phyloP scores from a whole-genome alignment of 2,797 vertebrate species.

The Trichosurus vulpecula region DNA sequence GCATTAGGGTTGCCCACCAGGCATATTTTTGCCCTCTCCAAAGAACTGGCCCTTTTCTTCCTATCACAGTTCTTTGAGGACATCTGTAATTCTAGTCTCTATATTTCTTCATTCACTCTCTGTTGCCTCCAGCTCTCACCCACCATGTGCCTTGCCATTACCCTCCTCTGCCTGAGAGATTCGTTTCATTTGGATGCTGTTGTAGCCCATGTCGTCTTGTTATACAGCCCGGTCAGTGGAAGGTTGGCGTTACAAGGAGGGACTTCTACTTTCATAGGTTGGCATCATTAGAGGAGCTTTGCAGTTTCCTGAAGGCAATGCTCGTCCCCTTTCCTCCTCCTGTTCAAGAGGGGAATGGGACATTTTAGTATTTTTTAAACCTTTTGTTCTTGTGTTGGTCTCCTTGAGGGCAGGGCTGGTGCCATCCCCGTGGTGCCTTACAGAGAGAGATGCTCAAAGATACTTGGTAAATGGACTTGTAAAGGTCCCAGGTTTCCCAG shows the following conservation, averaged over 20 bases:
- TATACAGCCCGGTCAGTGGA: background rate
- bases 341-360: background rate
- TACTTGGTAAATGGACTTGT: background rate
- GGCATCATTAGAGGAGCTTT: background rate
- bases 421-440: background rate
- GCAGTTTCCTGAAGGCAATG: background rate
- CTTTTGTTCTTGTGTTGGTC: background rate
- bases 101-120: background rate
- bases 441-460: background rate
- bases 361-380: background rate
- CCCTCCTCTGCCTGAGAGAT: background rate
- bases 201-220: background rate
- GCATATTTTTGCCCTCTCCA: background rate
- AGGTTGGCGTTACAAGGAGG: background rate
- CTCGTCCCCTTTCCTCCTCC: background rate
- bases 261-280: background rate
- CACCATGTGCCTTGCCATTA: background rate
- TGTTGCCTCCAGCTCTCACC: background rate
- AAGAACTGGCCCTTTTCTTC: background rate
- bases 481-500: background rate
- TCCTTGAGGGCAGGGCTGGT: background rate
- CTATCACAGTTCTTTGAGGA: background rate
- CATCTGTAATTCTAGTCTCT: background rate
- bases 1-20: background rate
- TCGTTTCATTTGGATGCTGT: background rate